Conservation (phyloP, 2,888 invertebrate genomes). For the Rhamnusium bicolor region DNA sequence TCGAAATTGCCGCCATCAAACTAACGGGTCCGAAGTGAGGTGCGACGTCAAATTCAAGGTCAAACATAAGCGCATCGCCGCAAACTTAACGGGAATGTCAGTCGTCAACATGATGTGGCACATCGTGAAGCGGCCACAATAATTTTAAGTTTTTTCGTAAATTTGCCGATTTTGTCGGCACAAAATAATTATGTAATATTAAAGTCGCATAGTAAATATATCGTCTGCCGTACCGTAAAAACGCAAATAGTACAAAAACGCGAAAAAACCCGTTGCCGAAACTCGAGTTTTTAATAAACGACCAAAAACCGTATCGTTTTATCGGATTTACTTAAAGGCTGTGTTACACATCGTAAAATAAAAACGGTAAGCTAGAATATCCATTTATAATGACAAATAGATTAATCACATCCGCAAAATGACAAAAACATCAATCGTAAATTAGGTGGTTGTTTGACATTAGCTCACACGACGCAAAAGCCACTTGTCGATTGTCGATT, state of each 20-base stretch:
- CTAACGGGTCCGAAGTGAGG: constrained; percentile 25
- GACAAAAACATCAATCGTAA: constrained; percentile 45
- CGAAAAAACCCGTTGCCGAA: constrained; percentile 68
- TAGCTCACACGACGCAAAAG: constrained; percentile 55
- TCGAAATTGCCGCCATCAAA: background rate
- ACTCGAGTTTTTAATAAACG: constrained; percentile 64
- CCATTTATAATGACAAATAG: constrained; percentile 17
- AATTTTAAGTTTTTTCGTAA: constrained; percentile 70
- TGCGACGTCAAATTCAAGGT: constrained; percentile 50
- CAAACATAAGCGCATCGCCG: constrained; percentile 60
- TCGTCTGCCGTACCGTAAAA: constrained; percentile 68
- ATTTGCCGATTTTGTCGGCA: constrained; percentile 68
- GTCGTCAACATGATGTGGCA: constrained; percentile 73
- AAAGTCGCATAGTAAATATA: constrained; percentile 60
- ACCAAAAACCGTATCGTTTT: constrained; percentile 62
- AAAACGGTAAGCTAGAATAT: constrained; percentile 57
- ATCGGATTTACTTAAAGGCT: constrained; percentile 64
- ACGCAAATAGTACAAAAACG: constrained; percentile 70
- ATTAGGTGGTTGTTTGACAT: constrained; percentile 43
- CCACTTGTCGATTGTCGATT: constrained; percentile 58
- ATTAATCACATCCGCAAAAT: constrained; percentile 25
- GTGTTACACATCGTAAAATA: constrained; percentile 64
- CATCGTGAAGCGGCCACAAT: constrained; percentile 70
- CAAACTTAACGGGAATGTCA: constrained; percentile 58
- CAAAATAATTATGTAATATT: constrained; percentile 70